Percentiles rank a stretch among this genome's conserved stretches.
phyloP scores from a whole-genome alignment of 2,113 vertebrate species.

The Trematomus loennbergii region DNA sequence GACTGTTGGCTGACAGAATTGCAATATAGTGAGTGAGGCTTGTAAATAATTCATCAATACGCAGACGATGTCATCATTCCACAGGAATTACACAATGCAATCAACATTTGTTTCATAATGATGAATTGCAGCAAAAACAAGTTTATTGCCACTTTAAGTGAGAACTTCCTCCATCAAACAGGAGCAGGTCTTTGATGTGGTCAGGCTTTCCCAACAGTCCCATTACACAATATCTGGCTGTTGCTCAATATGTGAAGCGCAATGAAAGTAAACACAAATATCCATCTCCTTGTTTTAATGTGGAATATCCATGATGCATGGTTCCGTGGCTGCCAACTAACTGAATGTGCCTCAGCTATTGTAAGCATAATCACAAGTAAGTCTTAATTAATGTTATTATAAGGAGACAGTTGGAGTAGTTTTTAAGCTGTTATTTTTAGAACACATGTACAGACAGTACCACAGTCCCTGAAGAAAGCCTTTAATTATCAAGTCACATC shows the following conservation, averaged over 20 bases:
- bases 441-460: neutral
- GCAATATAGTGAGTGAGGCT: neutral
- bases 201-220: neutral
- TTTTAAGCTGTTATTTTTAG: neutral
- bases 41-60: neutral
- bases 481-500: conserved; percentile 55
- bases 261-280: conserved; percentile 1
- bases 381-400: too few species aligned
- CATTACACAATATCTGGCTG: conserved; percentile 4
- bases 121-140: too few species aligned
- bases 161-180: neutral
- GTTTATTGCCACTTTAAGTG: neutral
- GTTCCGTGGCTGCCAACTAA: too few species aligned
- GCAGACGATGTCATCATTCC: neutral
- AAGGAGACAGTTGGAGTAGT: too few species aligned
- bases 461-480: conserved; percentile 16
- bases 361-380: neutral
- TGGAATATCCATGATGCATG: neutral
- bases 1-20: neutral
- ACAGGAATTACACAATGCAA: too few species aligned
- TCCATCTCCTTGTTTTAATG: neutral
- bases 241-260: neutral
- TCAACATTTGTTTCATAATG: too few species aligned
- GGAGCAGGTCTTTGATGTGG: neutral
- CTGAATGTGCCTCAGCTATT: neutral